These are phyloP conservation scores for Amphiprion clarkii DNA, from an alignment of 2,797 vertebrate genomes.

Conservation along the genomic window DNA sequence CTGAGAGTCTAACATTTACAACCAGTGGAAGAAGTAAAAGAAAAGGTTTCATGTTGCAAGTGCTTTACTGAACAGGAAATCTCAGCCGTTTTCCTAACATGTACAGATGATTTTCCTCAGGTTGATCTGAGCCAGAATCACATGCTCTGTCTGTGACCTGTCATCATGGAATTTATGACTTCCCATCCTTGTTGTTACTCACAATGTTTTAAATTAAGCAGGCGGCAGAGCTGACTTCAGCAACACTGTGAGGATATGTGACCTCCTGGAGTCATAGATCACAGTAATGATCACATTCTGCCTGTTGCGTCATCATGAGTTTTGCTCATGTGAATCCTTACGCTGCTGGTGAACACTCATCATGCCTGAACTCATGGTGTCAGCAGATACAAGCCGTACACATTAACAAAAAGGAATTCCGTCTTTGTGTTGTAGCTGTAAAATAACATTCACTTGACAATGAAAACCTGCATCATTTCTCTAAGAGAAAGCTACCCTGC, in stretches of 20 bases:
- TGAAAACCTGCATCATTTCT: too few relatives aligned
- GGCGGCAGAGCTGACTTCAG: conserved; percentile 43
- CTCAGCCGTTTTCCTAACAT: neutral
- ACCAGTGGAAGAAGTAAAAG: neutral
- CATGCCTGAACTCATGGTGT: conserved; percentile 29
- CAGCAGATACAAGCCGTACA: conserved; percentile 38
- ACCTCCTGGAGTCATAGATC: conserved; percentile 40
- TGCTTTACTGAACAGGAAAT: too few relatives aligned
- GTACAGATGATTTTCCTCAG: neutral
- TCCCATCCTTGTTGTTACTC: conserved; percentile 31
- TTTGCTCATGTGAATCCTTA: conserved; percentile 42
- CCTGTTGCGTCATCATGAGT: neutral
- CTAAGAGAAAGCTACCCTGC: too few relatives aligned
- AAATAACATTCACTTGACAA: neutral
- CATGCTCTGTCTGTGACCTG: conserved; percentile 59
- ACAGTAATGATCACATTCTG: neutral
- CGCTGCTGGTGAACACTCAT: neutral
- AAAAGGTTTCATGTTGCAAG: neutral
- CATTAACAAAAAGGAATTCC: conserved; percentile 37
- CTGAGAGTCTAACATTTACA: neutral
- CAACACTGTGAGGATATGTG: conserved; percentile 41
- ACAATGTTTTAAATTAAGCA: conserved; percentile 21
- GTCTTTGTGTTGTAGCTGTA: neutral
- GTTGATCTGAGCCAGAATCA: conserved; percentile 39
- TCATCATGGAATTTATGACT: conserved; percentile 51